Evolutionary conservation across 2,797 vertebrate species (phyloP).

Genomic region (Melanotaenia parkinsoni): DNA sequence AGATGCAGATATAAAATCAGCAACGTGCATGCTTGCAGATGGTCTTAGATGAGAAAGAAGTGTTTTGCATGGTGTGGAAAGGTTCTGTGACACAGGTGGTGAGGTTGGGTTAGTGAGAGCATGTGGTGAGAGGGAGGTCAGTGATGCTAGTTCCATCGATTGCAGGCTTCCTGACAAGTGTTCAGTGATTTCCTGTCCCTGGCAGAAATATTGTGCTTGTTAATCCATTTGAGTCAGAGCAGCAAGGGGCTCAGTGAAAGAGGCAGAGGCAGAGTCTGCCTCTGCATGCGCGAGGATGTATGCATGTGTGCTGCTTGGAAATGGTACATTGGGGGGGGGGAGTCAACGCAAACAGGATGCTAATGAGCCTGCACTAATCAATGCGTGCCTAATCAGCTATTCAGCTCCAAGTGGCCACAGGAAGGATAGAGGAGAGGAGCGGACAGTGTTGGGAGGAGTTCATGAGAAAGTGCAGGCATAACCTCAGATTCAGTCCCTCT

Average conservation of each 20-base stretch:
- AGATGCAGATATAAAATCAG: slow-evolving; percentile 56
- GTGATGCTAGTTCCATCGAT: slow-evolving; percentile 76
- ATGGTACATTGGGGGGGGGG: slow-evolving; percentile 42
- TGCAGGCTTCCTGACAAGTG: slow-evolving; percentile 71
- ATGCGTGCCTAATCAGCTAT: slow-evolving; percentile 89
- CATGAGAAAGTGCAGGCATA: slow-evolving; percentile 84
- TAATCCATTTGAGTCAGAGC: slow-evolving; percentile 82
- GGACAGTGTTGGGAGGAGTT: slow-evolving; percentile 73
- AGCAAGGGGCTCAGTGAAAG: slow-evolving; percentile 53
- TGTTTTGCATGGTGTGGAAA: slow-evolving; percentile 41
- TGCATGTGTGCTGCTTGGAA: slow-evolving; percentile 45
- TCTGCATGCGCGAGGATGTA: slow-evolving; percentile 10
- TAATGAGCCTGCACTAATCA: slow-evolving; percentile 89
- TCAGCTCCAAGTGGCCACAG: slow-evolving; percentile 73
- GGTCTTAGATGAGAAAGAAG: slow-evolving; percentile 20
- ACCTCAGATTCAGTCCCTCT: slow-evolving; percentile 72
- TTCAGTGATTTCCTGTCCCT: slow-evolving; percentile 81
- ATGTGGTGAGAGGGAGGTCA: slow-evolving; percentile 59
- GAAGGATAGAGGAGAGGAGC: slow-evolving; percentile 44
- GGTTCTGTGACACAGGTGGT: slow-evolving; percentile 29
- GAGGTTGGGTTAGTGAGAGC: slow-evolving; percentile 28
- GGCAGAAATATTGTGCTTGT: slow-evolving; percentile 70
- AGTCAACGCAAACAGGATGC: slow-evolving; percentile 86
- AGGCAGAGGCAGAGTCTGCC: slow-evolving; percentile 12
- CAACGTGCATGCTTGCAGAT: slow-evolving; percentile 23